Base-by-base conservation (phyloP, 2,888 invertebrate genomes). In the Miltochrista miniata region DNA sequence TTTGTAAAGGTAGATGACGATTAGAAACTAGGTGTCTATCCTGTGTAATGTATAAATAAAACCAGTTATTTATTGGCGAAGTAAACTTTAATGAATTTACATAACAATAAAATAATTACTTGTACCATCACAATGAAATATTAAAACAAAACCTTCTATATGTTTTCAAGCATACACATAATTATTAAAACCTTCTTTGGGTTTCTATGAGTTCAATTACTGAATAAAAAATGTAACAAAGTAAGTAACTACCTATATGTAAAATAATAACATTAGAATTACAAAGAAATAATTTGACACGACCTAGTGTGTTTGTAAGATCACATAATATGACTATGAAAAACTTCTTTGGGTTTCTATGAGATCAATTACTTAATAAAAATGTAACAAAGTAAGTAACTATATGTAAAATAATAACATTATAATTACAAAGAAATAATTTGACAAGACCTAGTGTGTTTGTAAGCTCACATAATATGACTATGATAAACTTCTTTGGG, bases 261-360 rank as follows among this genome's bases (percentile, higher is more conserved):
- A 38, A 38, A 38, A 38, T 38, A 18, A 38, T 18, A 38, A 38
- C 15, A 38, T 24, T n/a, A n/a, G n/a, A n/a, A n/a, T n/a, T n/a
- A n/a, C n/a, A n/a, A n/a, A n/a, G n/a, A n/a, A n/a, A n/a, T n/a
- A n/a, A n/a, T n/a, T n/a, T 36, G 13, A 13, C 13, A 36, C 18
- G n/a, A 18, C 18, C 15, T 36, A 36, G 36, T 36, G 13, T 36
- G 36, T 36, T 36, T 36, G 36, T 36, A 36, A 36, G 36, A 13
- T 36, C 36, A 45, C 30, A n/a, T n/a, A 40, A 30, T 13, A 40
- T 40, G 13, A 40, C 29, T 12, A 15, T 43, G 33, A n/a, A 24
- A 31, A 24, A 34, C 13, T 33, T 43, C 15, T 43, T 43, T 43
- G 35, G 43, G 18, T 43, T 43, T 43, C n/a, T 35, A 35, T 43